These are phyloP conservation scores for Avahi laniger DNA, from an alignment of 2,797 vertebrate species.

Conservation along the genomic window DNA sequence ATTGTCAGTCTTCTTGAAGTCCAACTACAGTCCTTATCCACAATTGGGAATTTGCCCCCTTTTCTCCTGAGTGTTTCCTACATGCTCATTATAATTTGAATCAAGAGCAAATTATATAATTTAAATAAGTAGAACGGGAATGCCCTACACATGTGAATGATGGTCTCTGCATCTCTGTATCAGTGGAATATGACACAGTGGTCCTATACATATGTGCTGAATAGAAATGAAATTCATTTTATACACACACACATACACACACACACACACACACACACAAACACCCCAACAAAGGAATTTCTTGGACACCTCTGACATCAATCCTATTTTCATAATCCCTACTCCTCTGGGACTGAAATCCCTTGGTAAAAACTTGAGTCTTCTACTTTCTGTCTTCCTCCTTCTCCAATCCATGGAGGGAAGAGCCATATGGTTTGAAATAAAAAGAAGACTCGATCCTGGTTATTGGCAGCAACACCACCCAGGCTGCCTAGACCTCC, in stretches of 20 bases:
- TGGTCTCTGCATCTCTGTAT: neutral
- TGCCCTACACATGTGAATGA: neutral
- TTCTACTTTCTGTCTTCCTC: neutral
- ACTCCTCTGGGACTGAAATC: neutral
- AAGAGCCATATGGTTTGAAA: neutral
- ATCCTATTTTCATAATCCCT: neutral
- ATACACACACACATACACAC: neutral
- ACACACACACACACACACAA: no score
- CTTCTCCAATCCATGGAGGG: neutral
- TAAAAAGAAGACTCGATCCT: neutral
- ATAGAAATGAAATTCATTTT: neutral
- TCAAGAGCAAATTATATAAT: neutral
- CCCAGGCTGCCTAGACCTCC: neutral
- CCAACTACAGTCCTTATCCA: neutral
- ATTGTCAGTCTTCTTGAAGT: conserved; percentile 14
- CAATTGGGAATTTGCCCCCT: neutral
- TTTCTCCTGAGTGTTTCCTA: neutral
- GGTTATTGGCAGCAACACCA: neutral
- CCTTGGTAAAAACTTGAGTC: neutral
- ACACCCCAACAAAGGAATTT: neutral
- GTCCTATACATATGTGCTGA: neutral
- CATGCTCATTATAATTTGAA: neutral
- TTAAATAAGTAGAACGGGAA: neutral
- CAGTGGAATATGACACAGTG: neutral
- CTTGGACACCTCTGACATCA: neutral